Conservation (phyloP, 2,797 vertebrate species). For the Enoplosus armatus region DNA sequence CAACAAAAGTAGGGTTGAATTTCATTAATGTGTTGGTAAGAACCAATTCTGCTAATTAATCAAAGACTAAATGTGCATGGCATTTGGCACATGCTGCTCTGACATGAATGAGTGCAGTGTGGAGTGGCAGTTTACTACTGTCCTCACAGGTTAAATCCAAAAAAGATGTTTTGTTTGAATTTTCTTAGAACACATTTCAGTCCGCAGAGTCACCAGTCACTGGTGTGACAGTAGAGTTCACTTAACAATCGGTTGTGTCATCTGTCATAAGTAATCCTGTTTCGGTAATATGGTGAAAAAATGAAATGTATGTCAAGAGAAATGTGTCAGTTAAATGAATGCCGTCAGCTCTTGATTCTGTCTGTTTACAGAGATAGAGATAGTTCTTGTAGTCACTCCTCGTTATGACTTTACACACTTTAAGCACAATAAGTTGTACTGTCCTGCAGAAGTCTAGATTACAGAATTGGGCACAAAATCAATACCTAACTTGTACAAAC, state of each 20-base stretch:
- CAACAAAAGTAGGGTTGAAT: slow-evolving; percentile 10
- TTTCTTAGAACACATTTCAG: not conserved
- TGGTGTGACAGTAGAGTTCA: not conserved
- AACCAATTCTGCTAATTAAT: slow-evolving; percentile 63
- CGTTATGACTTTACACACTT: not conserved
- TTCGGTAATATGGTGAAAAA: slow-evolving; percentile 8
- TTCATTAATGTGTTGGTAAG: slow-evolving; percentile 22
- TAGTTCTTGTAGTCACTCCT: not conserved
- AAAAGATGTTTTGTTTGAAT: slow-evolving; percentile 2
- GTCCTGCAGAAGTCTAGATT: slow-evolving; percentile 4
- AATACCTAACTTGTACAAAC: not conserved
- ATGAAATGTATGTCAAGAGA: slow-evolving; percentile 24
- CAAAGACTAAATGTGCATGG: slow-evolving; percentile 63
- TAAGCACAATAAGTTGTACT: slow-evolving; percentile 27
- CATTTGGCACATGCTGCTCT: slow-evolving; percentile 71
- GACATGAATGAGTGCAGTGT: slow-evolving; percentile 58
- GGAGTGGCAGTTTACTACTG: slow-evolving; percentile 39
- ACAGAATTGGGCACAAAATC: slow-evolving; percentile 6
- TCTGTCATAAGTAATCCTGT: not conserved
- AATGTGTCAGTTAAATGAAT: not conserved
- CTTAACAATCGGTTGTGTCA: not conserved
- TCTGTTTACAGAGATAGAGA: slow-evolving; percentile 20
- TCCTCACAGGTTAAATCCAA: slow-evolving; percentile 38
- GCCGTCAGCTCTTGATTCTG: slow-evolving; percentile 8
- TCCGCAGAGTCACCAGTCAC: not conserved